These are phyloP conservation scores for Cebidichthys violaceus DNA, from an alignment of 2,113 vertebrate genomes.

Conservation along the genomic window DNA sequence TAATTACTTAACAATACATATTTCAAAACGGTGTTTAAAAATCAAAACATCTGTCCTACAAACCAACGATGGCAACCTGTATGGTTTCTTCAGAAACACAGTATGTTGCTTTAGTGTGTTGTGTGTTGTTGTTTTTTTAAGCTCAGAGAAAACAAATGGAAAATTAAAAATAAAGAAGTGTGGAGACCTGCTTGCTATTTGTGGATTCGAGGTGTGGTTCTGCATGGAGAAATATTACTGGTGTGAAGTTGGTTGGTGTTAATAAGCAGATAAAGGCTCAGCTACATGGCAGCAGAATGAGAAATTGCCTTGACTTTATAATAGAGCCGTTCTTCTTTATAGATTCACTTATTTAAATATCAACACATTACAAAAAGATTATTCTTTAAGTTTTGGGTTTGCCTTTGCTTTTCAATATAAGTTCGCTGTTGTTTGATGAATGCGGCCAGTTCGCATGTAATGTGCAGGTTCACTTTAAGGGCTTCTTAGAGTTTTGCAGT, in stretches of 20 bases:
- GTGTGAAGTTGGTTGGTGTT: not conserved
- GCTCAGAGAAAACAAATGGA: too few relatives aligned
- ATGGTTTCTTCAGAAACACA: too few relatives aligned
- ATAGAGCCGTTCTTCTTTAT: not conserved
- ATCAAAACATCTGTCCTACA: not conserved
- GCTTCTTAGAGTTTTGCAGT: not conserved
- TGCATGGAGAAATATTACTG: not conserved
- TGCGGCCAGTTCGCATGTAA: not conserved
- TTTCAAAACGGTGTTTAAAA: not conserved
- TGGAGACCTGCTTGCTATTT: not conserved
- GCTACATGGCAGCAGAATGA: not conserved
- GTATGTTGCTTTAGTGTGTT: too few relatives aligned
- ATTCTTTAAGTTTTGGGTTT: not conserved
- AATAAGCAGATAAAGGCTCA: not conserved
- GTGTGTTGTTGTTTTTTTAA: too few relatives aligned
- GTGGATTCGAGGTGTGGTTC: not conserved
- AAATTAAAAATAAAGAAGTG: too few relatives aligned
- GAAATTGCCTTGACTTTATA: not conserved
- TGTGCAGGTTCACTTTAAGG: not conserved
- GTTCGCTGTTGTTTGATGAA: not conserved
- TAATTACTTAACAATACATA: not conserved
- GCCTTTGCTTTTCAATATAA: not conserved
- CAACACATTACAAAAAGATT: too few relatives aligned
- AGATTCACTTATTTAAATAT: not conserved
- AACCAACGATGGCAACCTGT: not conserved